These are phyloP conservation scores for Peromyscus aztecus DNA, from an alignment of 2,797 vertebrate species.

Conservation along the genomic window DNA sequence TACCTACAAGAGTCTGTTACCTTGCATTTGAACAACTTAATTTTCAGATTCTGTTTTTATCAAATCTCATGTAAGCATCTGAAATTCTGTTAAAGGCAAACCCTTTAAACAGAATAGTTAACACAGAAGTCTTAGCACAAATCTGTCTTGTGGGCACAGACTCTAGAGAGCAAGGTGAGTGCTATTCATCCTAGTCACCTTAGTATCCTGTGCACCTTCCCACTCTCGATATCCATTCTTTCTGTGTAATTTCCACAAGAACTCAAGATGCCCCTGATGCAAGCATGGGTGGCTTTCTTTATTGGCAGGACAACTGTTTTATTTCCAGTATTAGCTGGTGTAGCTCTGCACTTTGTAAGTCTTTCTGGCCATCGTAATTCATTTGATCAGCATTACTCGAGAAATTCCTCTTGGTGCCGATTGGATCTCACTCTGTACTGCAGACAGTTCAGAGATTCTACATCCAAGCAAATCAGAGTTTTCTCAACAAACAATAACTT, in stretches of 20 bases:
- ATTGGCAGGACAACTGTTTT: neutral
- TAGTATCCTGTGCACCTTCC: neutral
- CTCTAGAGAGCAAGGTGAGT: neutral
- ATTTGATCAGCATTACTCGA: neutral
- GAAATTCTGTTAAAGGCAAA: neutral
- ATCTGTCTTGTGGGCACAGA: neutral
- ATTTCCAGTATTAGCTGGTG: neutral
- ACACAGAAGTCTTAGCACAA: slow-evolving; percentile 1
- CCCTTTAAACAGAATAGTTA: slow-evolving; percentile 17
- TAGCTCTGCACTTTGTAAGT: slow-evolving; percentile 13
- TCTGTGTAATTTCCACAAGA: neutral
- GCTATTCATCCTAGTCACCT: neutral
- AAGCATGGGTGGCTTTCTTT: neutral
- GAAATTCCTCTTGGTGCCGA: slow-evolving; percentile 6
- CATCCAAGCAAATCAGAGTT: neutral
- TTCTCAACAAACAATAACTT: slow-evolving; percentile 36
- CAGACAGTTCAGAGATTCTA: slow-evolving; percentile 9
- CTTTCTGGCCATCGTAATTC: neutral
- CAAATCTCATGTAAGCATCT: neutral
- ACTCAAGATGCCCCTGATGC: neutral
- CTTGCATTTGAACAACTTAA: neutral
- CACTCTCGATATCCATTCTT: neutral
- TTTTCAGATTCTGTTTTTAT: neutral
- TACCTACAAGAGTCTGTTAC: neutral
- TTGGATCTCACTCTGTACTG: neutral